Conservation (phyloP, 2,797 vertebrate genomes). For the Lutjanus campechanus region DNA sequence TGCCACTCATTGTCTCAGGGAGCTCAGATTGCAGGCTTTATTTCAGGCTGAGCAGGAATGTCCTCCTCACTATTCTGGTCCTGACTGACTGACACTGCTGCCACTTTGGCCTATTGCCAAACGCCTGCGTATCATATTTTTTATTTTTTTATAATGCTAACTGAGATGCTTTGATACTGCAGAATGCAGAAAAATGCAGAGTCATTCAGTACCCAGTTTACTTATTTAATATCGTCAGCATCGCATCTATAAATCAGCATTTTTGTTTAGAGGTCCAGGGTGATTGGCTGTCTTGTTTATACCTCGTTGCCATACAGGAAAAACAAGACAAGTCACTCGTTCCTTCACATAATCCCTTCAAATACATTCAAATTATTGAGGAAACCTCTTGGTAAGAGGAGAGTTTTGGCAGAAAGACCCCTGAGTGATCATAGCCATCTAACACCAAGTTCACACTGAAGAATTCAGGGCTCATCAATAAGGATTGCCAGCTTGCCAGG, state of each 20-base stretch:
- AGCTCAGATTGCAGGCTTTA: conserved; percentile 86
- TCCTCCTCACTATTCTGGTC: conserved; percentile 82
- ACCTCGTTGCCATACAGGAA: not conserved
- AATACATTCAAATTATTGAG: not conserved
- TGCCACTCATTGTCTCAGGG: conserved; percentile 76
- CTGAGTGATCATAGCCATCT: too few species aligned
- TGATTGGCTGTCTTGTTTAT: not conserved
- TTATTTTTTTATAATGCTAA: not conserved
- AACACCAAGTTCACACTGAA: too few species aligned
- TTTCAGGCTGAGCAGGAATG: conserved; percentile 84
- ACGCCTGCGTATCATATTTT: conserved; percentile 9
- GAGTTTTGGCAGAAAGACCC: too few species aligned
- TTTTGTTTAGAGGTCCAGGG: not conserved
- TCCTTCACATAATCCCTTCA: not conserved
- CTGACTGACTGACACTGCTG: conserved; percentile 72
- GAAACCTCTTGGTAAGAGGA: not conserved
- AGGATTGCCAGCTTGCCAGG: too few species aligned
- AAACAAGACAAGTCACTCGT: not conserved
- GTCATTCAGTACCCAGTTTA: not conserved
- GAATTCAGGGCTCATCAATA: too few species aligned
- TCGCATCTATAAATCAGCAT: not conserved
- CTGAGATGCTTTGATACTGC: not conserved
- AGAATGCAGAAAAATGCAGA: not conserved
- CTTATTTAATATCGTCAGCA: not conserved
- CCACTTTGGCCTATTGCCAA: conserved; percentile 56